phyloP scores from a whole-genome alignment of 2,888 invertebrate genomes.

The Synergus itoensis region DNA sequence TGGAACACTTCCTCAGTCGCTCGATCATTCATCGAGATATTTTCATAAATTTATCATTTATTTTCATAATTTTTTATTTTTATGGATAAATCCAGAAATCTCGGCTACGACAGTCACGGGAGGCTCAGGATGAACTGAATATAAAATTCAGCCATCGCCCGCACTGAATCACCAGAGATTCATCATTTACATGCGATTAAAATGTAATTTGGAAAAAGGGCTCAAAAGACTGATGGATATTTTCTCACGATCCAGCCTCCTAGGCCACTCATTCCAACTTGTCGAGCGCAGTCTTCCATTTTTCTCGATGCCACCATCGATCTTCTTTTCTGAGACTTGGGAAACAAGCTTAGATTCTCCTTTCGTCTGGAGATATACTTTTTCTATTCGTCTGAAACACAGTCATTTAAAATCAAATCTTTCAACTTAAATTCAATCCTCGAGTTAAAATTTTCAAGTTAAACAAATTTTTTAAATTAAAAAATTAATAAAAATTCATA shows the following conservation, averaged over 20 bases:
- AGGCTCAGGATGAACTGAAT: constrained; percentile 51
- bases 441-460: not conserved
- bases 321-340: constrained; percentile 10
- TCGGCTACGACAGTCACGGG: constrained; percentile 47
- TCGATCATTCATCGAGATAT: constrained; percentile 11
- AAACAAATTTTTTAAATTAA: not conserved
- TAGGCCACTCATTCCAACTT: constrained; percentile 46
- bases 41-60: not conserved
- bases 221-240: constrained; percentile 48
- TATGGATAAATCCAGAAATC: constrained; percentile 26
- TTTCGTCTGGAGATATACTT: constrained; percentile 21
- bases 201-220: constrained; percentile 49
- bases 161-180: constrained; percentile 41
- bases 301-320: constrained; percentile 38
- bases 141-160: constrained; percentile 47
- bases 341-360: not conserved
- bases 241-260: constrained; percentile 55
- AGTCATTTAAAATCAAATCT: constrained; percentile 20
- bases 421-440: not conserved
- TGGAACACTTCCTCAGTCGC: constrained; percentile 33
- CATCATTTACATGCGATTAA: constrained; percentile 36
- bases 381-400: constrained; percentile 13
- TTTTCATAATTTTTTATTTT: not conserved
- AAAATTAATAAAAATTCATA: not conserved
- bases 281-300: constrained; percentile 31